Conservation (phyloP, 2,888 invertebrate genomes). For the Patella depressa region DNA sequence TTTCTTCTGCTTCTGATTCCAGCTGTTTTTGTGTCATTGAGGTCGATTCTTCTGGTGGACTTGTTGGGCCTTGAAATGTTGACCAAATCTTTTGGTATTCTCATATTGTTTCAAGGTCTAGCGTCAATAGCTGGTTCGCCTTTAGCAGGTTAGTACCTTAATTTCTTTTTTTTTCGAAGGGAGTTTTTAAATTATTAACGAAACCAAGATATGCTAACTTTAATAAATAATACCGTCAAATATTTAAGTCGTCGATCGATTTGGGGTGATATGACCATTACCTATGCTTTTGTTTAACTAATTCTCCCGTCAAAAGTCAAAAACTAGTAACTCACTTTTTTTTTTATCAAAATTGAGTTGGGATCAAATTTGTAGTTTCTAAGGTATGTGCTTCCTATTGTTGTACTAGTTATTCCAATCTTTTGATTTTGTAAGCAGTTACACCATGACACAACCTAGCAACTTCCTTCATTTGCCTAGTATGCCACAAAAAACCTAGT, state of each 20-base stretch:
- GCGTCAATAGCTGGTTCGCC: conserved; percentile 73
- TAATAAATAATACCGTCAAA: neutral
- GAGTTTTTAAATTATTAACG: neutral
- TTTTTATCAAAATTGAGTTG: too few species aligned
- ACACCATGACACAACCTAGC: too few species aligned
- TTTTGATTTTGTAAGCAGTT: too few species aligned
- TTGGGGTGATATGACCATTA: neutral
- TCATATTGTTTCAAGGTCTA: conserved; percentile 74
- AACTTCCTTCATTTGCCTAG: too few species aligned
- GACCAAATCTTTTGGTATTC: conserved; percentile 74
- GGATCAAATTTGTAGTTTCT: too few species aligned
- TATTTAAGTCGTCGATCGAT: neutral
- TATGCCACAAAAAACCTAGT: too few species aligned
- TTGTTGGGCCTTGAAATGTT: conserved; percentile 73
- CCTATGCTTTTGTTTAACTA: conserved; percentile 15
- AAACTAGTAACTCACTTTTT: too few species aligned
- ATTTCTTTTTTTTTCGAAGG: neutral
- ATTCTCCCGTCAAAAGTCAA: neutral
- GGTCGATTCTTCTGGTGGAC: conserved; percentile 76
- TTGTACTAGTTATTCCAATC: too few species aligned
- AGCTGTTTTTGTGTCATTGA: conserved; percentile 95
- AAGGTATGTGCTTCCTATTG: too few species aligned
- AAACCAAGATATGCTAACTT: neutral
- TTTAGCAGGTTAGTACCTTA: conserved; percentile 68
- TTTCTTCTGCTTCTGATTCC: conserved; percentile 68